Evolutionary conservation across 2,113 vertebrate species (phyloP), one percentile per base, ranked within the genome.

Genomic region (Tetrao urogallus): DNA sequence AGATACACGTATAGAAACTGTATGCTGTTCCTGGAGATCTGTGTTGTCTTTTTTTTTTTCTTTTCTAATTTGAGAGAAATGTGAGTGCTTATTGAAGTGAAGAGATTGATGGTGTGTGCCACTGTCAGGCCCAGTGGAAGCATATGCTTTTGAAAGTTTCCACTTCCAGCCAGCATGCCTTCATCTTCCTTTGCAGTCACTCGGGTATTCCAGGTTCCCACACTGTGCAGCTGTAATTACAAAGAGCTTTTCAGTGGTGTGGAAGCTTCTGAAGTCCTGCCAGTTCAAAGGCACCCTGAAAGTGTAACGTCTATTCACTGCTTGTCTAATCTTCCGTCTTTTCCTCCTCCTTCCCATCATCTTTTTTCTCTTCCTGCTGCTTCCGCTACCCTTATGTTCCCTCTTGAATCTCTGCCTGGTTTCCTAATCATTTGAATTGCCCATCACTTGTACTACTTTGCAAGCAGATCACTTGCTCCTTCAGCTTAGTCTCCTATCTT

Each of bases 1-100:
- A 91, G 93, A 88, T 81, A 77, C 96, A 95, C 70, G 85, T 94
- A 95, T 89, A 94, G 95, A 85, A 92, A 83, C 65, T 11, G 22
- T 45, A n/a, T 66, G 66, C 94, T 96, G 88, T 95, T 97, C 83
- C 86, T 78, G 82, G 92, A 32, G 83, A 81, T 69, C 90, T 78
- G 30, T 86, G 70, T 91, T 85, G 50, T 77, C 42, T 85, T 54
- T 86, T 88, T 47, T 24, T 54, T 92, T 69, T 22, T 8, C 25
- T 45, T 30, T 12, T 93, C 94, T 95, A 90, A 96, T 88, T 94
- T 96, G 88, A 96, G 89, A 65, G 74, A 82, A 83, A 73, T 87
- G 69, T 54, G 63, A 96, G 82, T 16, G 32, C 27, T 92, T 81
- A 85, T 5, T 92, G 77, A 85, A 67, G 63, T 54, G 40, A 63